Percentiles rank a stretch among this genome's conserved stretches.
Conservation (phyloP, 1,140 invertebrate species). For the Dinoponera quadriceps region DNA sequence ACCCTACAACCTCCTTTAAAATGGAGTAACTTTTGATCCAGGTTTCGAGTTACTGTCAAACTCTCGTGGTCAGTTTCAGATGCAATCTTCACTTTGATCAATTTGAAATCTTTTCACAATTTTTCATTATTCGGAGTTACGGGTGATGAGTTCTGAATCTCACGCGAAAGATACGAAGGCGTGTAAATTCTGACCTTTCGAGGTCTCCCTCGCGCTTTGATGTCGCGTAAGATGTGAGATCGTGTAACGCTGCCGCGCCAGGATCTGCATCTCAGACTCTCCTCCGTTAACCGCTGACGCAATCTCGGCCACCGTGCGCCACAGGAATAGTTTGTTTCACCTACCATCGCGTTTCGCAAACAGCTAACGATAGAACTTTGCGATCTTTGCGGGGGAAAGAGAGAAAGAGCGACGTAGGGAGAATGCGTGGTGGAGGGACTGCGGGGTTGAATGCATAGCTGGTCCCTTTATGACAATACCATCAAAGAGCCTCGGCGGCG, state of each 20-base stretch:
- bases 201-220: background rate
- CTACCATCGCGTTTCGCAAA: slow-evolving; percentile 3
- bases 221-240: background rate
- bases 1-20: no score
- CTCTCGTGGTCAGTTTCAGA: no score
- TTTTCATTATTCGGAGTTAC: no score
- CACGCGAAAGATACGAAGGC: no score
- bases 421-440: no score
- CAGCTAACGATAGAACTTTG: slow-evolving; percentile 30
- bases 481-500: slow-evolving; percentile 42
- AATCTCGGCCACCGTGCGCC: background rate
- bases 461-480: slow-evolving; percentile 28
- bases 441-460: slow-evolving; percentile 3
- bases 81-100: no score
- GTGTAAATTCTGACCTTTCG: no score
- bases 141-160: no score
- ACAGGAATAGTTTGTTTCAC: background rate
- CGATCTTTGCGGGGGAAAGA: slow-evolving; percentile 15
- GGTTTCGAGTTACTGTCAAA: no score
- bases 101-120: no score
- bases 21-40: no score
- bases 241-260: background rate
- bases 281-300: background rate
- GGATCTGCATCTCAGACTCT: background rate
- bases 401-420: background rate